phyloP scores from a whole-genome alignment of 2,113 vertebrate species.

The Forbesichthys papilliferus region DNA sequence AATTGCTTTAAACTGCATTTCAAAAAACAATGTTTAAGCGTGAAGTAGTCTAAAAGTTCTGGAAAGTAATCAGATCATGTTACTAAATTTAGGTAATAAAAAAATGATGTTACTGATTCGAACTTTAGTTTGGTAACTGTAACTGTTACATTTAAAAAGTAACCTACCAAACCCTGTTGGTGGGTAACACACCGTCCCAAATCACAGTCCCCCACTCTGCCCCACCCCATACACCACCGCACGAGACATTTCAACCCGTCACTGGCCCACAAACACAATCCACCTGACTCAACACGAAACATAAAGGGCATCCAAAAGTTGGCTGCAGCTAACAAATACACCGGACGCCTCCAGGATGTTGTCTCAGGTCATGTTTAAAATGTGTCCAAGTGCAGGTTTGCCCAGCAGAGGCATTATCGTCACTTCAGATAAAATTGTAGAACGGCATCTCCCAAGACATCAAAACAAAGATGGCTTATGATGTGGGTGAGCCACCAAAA shows the following conservation, averaged over 20 bases:
- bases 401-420: constrained; percentile 29
- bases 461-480: constrained; percentile 9
- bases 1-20: too few relatives aligned
- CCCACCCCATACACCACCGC: not conserved
- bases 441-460: not conserved
- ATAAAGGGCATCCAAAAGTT: constrained; percentile 7
- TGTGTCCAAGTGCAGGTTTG: constrained; percentile 16
- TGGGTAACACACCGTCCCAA: constrained; percentile 6
- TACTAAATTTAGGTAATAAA: too few relatives aligned
- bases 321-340: constrained; percentile 26
- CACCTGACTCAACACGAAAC: constrained; percentile 21
- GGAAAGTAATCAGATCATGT: too few relatives aligned
- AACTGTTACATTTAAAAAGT: not conserved
- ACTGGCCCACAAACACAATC: not conserved
- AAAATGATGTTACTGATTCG: too few relatives aligned
- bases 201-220: not conserved
- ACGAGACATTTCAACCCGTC: constrained; percentile 19
- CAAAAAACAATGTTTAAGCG: too few relatives aligned
- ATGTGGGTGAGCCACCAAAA: constrained; percentile 4
- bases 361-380: constrained; percentile 19
- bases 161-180: not conserved
- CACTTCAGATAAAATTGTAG: constrained; percentile 18
- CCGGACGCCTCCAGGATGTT: constrained; percentile 8
- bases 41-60: too few relatives aligned
- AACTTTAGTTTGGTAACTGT: too few relatives aligned